Evolutionary conservation across 2,797 vertebrate genomes (phyloP).

Genomic region (Tragelaphus eurycerus): DNA sequence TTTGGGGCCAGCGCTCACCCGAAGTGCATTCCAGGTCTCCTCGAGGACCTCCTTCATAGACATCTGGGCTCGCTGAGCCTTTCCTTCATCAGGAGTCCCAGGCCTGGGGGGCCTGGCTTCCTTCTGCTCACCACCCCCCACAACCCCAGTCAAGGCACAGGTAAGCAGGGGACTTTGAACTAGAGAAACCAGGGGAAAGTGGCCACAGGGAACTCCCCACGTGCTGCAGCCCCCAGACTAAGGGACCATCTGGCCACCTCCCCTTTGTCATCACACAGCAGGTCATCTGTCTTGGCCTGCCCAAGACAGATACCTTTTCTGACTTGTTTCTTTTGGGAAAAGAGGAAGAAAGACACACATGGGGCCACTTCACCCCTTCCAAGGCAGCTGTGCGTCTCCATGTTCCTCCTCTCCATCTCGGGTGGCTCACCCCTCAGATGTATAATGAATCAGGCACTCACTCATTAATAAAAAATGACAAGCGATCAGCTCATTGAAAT

Average conservation of each 20-base stretch:
- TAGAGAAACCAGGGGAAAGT: not conserved
- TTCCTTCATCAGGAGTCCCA: not conserved
- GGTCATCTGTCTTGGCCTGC: not conserved
- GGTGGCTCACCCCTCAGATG: conserved; percentile 82
- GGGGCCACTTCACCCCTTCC: not conserved
- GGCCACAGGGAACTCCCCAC: not conserved
- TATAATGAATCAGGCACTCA: conserved; percentile 84
- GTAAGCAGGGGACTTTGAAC: not conserved
- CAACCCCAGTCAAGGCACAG: not conserved
- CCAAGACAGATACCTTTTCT: not conserved
- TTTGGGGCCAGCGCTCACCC: not conserved
- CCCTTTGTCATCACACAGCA: not conserved
- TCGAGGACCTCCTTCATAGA: not conserved
- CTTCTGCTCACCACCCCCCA: not conserved
- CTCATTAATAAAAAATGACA: conserved; percentile 87
- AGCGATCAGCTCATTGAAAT: conserved; percentile 82
- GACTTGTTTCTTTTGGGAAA: not conserved
- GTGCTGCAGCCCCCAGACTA: fast-evolving
- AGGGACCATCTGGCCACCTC: not conserved
- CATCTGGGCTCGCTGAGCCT: not conserved
- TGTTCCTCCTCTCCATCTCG: conserved; percentile 66
- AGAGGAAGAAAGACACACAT: not conserved
- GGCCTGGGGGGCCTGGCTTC: not conserved
- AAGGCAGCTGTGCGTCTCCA: not conserved
- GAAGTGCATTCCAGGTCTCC: not conserved